Conservation (phyloP, 2,888 invertebrate genomes). For the Aporophyla lueneburgensis region DNA sequence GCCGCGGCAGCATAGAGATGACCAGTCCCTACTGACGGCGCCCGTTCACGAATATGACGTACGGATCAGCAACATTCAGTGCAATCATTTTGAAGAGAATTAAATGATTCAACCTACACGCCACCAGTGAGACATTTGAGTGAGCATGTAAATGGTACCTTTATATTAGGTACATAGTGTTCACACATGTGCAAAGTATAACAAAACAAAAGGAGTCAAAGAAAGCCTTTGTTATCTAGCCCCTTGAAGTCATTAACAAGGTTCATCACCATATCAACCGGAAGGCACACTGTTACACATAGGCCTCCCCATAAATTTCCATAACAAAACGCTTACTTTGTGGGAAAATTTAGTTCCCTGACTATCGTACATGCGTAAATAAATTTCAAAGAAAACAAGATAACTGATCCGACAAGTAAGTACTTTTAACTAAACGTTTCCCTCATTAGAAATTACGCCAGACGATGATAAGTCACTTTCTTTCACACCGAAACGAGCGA, state of each 20-base stretch:
- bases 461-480: conserved; percentile 44
- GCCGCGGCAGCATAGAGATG: no score
- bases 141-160: no score
- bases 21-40: no score
- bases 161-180: no score
- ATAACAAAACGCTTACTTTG: conserved; percentile 52
- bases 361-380: conserved; percentile 42
- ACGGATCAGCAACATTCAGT: no score
- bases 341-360: conserved; percentile 31
- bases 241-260: conserved; percentile 42
- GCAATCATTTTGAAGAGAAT: no score
- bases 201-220: conserved; percentile 30
- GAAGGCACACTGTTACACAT: conserved; percentile 47
- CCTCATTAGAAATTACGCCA: conserved; percentile 47
- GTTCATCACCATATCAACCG: conserved; percentile 55
- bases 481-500: conserved; percentile 44
- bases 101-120: no score
- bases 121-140: no score
- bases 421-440: conserved; percentile 36
- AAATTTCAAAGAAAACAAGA: conserved; percentile 36
- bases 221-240: conserved; percentile 38
- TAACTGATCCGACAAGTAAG: conserved; percentile 29
- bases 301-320: conserved; percentile 50
- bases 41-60: no score
- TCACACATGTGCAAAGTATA: not conserved